Percentiles rank a stretch among this genome's conserved stretches.
phyloP scores from a whole-genome alignment of 2,797 vertebrate genomes.

The Pangasius macronema region DNA sequence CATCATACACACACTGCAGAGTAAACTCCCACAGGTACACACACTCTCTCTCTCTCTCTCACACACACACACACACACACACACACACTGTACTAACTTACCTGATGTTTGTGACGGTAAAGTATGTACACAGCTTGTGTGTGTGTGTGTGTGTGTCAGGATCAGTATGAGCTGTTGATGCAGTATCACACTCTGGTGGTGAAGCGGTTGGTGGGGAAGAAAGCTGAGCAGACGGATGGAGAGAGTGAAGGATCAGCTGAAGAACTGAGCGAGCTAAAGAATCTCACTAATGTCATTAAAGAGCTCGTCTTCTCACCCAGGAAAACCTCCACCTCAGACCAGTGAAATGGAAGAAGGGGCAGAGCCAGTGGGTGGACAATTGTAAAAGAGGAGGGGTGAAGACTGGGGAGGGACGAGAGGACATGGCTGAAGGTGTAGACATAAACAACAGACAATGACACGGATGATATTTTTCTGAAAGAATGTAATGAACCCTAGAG shows the following conservation, averaged over 20 bases:
- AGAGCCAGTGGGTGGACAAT: background rate
- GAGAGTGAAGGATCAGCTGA: constrained; percentile 63
- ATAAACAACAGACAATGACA: background rate
- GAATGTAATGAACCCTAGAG: background rate
- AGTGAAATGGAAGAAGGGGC: constrained; percentile 62
- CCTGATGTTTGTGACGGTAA: background rate
- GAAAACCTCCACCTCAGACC: constrained; percentile 83
- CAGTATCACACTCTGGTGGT: constrained; percentile 91
- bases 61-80: background rate
- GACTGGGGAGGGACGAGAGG: background rate
- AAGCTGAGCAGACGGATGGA: constrained; percentile 59
- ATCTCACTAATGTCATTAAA: constrained; percentile 82
- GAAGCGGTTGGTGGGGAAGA: constrained; percentile 82
- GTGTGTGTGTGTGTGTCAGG: constrained; percentile 70
- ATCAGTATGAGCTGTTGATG: constrained; percentile 85
- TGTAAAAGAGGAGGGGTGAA: background rate
- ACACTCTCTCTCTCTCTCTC: too few species aligned
- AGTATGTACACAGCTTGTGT: background rate
- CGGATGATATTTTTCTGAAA: background rate
- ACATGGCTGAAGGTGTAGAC: too few species aligned
- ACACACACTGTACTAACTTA: background rate
- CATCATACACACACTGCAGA: constrained; percentile 83
- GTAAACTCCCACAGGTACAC: constrained; percentile 83
- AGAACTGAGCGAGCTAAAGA: constrained; percentile 76
- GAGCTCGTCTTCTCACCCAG: constrained; percentile 83